Base-by-base conservation (phyloP, 2,888 invertebrate genomes). In the Chrysotoxum bicinctum region DNA sequence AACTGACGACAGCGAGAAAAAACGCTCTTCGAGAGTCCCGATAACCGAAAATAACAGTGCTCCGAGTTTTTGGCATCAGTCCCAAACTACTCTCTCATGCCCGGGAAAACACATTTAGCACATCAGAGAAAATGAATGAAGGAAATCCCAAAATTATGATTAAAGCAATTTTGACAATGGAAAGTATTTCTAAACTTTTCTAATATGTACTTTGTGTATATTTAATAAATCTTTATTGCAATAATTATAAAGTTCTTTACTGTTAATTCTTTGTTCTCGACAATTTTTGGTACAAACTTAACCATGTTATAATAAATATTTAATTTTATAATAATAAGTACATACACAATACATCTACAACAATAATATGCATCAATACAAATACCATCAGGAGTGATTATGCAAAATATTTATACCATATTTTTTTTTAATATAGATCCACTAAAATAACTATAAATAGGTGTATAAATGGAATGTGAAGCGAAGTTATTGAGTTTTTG, bases 41-140 rank as follows among this genome's bases (percentile, higher is more conserved):
- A 89, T 89, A 90, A 89, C 90, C 89, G 89, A 89, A 85, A 91
- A 90, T 91, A 90, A 90, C 91, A 90, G 90, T 91, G 90, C 89
- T 90, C 89, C 89, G 90, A 89, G 89, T 89, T 90, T 91, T 92
- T 92, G 91, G 91, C 91, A 91, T 89, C 90, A 90, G 90, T 92
- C 91, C 91, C 91, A 92, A 90, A 91, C 90, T 90, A 90, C 91
- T 91, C 90, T 91, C 90, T 90, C 90, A 90, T 90, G 90, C 91
- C 91, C 91, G 91, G 91, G 91, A 91, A 92, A 91, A 91, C 90
- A 90, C 91, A 91, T 91, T 90, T 91, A 91, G 91, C 90, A 90
- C 90, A 89, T 89, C 89, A 89, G 88, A 90, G 78, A 79, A 82
- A 84, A 84, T 84, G 73, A 87, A 81, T 85, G 85, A 81, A 85